These are phyloP conservation scores for Catostomus latipinnis DNA, from an alignment of 2,797 vertebrate genomes.

Conservation along the genomic window DNA sequence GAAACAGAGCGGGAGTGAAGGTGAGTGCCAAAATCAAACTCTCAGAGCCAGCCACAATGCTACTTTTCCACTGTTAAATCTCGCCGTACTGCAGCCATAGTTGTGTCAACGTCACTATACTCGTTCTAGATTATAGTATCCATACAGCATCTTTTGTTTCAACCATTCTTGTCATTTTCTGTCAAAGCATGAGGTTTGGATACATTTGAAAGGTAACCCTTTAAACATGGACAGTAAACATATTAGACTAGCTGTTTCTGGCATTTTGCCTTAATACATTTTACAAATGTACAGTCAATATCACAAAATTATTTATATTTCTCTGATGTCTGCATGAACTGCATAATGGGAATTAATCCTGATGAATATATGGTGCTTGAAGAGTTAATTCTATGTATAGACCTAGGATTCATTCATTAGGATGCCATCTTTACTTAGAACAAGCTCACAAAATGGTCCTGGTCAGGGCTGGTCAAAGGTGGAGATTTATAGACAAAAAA, in stretches of 20 bases:
- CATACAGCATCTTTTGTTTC: not conserved
- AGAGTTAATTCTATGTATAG: not conserved
- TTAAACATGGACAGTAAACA: not conserved
- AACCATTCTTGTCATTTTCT: not conserved
- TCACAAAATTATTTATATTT: not conserved
- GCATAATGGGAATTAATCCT: not conserved
- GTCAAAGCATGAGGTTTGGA: not conserved
- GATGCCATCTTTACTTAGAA: too few relatives aligned
- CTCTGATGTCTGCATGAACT: too few relatives aligned
- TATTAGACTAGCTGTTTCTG: not conserved
- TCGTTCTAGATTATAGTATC: slow-evolving; percentile 10
- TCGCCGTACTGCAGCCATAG: slow-evolving; percentile 47
- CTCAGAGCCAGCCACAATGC: slow-evolving; percentile 20
- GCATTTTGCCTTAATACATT: not conserved
- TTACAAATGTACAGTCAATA: not conserved
- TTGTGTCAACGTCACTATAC: slow-evolving; percentile 53
- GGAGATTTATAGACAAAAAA: too few relatives aligned
- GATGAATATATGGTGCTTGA: not conserved
- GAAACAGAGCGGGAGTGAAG: slow-evolving; percentile 89
- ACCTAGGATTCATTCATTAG: too few relatives aligned
- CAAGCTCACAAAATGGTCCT: too few relatives aligned
- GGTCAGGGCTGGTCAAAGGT: too few relatives aligned
- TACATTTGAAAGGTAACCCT: too few relatives aligned
- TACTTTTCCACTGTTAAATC: slow-evolving; percentile 25
- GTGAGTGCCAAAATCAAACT: slow-evolving; percentile 73